A percentile compares a stretch with the other conserved stretches of the same genome.
phyloP scores from a whole-genome alignment of 2,797 vertebrate genomes.

The Dryobates pubescens region DNA sequence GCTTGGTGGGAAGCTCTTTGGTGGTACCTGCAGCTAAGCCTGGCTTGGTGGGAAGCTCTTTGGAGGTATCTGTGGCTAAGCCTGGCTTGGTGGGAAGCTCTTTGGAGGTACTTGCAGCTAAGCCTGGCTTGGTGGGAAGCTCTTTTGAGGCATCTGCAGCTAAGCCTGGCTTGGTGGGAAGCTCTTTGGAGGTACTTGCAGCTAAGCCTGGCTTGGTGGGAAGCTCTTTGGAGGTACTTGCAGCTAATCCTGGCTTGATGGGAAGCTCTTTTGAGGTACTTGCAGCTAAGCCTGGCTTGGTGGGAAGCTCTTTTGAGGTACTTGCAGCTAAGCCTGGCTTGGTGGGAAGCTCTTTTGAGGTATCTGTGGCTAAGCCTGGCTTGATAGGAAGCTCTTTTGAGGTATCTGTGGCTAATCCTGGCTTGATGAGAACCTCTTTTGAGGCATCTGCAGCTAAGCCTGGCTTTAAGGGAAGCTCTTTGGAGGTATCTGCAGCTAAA shows the following conservation, averaged over 20 bases:
- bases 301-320: background rate
- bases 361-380: background rate
- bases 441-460: background rate
- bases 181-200: background rate
- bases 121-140: background rate
- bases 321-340: background rate
- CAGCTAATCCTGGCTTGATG: background rate
- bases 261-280: background rate
- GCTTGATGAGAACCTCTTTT: background rate
- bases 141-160: background rate
- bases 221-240: background rate
- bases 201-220: background rate
- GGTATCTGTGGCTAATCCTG: background rate
- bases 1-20: background rate
- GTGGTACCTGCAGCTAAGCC: background rate
- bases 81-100: background rate
- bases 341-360: background rate
- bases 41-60: background rate
- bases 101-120: background rate
- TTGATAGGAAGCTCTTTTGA: background rate
- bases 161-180: background rate
- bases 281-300: background rate
- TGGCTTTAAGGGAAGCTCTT: background rate
- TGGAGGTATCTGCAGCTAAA: background rate
- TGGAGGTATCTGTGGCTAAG: background rate